Conservation (phyloP, 2,888 invertebrate genomes). For the Scaptomyza flava region DNA sequence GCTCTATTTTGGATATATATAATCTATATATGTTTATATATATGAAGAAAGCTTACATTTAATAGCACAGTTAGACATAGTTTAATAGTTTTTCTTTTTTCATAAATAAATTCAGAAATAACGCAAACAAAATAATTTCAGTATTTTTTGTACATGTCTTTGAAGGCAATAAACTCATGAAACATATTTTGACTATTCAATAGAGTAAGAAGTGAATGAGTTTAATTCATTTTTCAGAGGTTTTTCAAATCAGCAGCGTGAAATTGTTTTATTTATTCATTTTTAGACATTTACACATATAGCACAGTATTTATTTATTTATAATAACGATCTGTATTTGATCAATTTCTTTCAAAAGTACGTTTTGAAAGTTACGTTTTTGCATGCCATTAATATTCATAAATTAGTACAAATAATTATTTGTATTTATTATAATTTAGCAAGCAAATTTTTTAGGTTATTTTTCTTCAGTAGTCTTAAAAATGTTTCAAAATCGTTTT, state of each 20-base stretch:
- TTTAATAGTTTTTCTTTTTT: constrained; percentile 40
- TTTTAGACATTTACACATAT: constrained; percentile 48
- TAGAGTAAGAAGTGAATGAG: constrained; percentile 24
- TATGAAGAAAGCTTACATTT: constrained; percentile 77
- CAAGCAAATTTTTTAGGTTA: constrained; percentile 19
- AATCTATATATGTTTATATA: constrained; percentile 25
- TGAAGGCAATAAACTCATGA: constrained; percentile 29
- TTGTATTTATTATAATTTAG: constrained; percentile 7
- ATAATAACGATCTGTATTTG: constrained; percentile 12
- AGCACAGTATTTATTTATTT: constrained; percentile 17
- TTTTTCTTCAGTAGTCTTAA: background rate
- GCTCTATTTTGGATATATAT: constrained; percentile 44
- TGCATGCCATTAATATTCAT: constrained; percentile 13
- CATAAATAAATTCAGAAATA: constrained; percentile 29
- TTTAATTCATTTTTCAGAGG: background rate
- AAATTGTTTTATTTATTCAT: constrained; percentile 4
- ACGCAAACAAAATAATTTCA: constrained; percentile 36
- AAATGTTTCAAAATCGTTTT: constrained; percentile 20
- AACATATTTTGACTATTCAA: constrained; percentile 19
- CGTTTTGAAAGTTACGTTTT: background rate
- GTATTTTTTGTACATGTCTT: constrained; percentile 64
- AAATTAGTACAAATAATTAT: constrained; percentile 32
- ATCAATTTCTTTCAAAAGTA: constrained; percentile 2
- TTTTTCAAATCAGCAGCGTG: constrained; percentile 16
- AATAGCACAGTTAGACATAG: constrained; percentile 82